A percentile compares a stretch with the other conserved stretches of the same genome.
These are phyloP conservation scores for Poeciliopsis prolifica DNA, from an alignment of 2,113 vertebrate species.

Conservation along the genomic window DNA sequence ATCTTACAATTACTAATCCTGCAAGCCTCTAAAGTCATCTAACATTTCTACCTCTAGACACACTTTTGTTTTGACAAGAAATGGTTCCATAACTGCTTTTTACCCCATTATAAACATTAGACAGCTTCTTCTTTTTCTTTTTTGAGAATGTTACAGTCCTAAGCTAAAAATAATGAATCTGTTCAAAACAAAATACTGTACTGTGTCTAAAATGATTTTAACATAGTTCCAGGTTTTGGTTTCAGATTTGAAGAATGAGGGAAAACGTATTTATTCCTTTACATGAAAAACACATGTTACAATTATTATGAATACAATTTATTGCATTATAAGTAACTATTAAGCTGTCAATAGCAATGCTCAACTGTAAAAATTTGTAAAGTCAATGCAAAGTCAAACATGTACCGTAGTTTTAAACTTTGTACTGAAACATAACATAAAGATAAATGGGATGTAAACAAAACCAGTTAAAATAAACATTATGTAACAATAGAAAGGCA, in stretches of 20 bases:
- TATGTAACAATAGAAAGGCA: not conserved
- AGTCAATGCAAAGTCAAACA: not conserved
- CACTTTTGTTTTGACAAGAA: not conserved
- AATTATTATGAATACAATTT: constrained; percentile 25
- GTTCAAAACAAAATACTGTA: not conserved
- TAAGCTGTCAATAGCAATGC: not conserved
- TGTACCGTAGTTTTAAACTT: not conserved
- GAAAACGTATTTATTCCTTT: constrained; percentile 6
- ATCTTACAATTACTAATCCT: not conserved
- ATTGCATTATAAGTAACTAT: constrained; percentile 3
- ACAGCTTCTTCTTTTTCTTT: not conserved
- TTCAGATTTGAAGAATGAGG: not conserved
- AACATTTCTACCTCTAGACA: not conserved
- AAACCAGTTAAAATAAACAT: not conserved
- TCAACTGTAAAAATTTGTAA: not conserved
- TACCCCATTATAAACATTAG: not conserved
- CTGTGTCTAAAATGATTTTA: not conserved
- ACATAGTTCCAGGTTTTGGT: not conserved
- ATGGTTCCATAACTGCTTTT: not conserved
- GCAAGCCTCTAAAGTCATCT: too few relatives aligned
- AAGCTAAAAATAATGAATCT: not conserved
- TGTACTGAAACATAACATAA: not conserved
- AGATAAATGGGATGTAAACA: constrained; percentile 10
- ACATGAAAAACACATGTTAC: constrained; percentile 7
- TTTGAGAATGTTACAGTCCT: not conserved